Evolutionary conservation across 2,888 invertebrate species (phyloP), one percentile per base, ranked within the genome.

Genomic region (Harpalus rubripes): DNA sequence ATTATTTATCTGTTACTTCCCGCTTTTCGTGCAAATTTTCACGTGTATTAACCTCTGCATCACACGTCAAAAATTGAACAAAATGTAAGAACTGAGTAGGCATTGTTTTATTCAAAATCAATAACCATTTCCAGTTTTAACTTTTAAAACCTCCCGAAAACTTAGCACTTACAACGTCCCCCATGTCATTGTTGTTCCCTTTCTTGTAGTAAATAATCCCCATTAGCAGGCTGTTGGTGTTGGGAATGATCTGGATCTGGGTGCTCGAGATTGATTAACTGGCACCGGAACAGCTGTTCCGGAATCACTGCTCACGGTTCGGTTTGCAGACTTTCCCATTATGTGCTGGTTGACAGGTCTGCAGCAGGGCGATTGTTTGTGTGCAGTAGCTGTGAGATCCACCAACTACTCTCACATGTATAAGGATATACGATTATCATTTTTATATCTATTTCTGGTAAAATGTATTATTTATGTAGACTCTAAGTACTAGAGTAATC

Each of bases 241-340:
- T n/a, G 16, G 59, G 59, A 12, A 59, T 59, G 16, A 16, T 15
- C 56, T n/a, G 59, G 16, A 59, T 15, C 56, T n/a, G 59, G 16
- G 16, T 12, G 44, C 44, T 32, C 44, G 44, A 39, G 68, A 72
- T 72, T 72, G 68, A 72, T 72, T 72, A 72, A 72, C 68, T 15
- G 41, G 68, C 41, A 72, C 39, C 68, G 41, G 41, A 72, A 72
- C 68, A 41, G 68, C 68, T 72, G 68, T 72, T 63, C 68, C 15
- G 18, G 16, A 41, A 72, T 72, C 41, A 72, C 26, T 26, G 16
- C 15, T 15, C 16, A 16, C 18, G 59, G 59, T 16, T 18, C 26
- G 68, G 16, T 41, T 72, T 72, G 39, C 68, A 72, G 68, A 72
- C 41, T 72, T 41, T 41, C 41, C 68, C 68, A 72, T 72, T 72